phyloP scores from a whole-genome alignment of 1,140 invertebrate genomes.

The Zaprionus camerounensis region DNA sequence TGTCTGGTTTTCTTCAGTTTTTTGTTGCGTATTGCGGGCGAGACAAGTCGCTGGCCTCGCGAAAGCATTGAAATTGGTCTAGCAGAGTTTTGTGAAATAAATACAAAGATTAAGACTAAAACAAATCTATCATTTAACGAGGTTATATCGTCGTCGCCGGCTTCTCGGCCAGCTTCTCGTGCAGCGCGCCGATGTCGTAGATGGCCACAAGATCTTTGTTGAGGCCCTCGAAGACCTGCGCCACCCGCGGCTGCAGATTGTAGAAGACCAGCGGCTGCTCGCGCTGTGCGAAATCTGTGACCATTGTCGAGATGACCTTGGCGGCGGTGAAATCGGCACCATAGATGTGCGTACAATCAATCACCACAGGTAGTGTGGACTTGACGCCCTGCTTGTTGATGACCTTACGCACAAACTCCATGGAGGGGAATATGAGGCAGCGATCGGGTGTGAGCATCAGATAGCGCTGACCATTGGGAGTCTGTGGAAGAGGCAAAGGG shows the following conservation, averaged over 20 bases:
- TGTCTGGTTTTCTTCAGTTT: slow-evolving; percentile 1
- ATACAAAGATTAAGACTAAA: slow-evolving; percentile 49
- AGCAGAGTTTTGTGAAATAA: slow-evolving; percentile 45
- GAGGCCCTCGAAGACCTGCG: slow-evolving; percentile 91
- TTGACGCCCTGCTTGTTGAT: slow-evolving; percentile 91
- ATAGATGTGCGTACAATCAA: slow-evolving; percentile 93
- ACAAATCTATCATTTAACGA: slow-evolving; percentile 56
- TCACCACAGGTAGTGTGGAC: slow-evolving; percentile 89
- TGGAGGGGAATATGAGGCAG: slow-evolving; percentile 94
- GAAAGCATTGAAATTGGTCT: slow-evolving; percentile 54
- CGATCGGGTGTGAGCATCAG: slow-evolving; percentile 93
- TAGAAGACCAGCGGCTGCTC: slow-evolving; percentile 91
- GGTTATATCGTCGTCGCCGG: slow-evolving; percentile 47
- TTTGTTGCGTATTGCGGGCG: slow-evolving; percentile 25
- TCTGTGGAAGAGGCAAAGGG: slow-evolving; percentile 85
- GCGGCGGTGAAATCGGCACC: slow-evolving; percentile 93
- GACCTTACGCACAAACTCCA: slow-evolving; percentile 93
- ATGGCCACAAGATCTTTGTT: slow-evolving; percentile 90
- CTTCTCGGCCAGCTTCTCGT: slow-evolving; percentile 87
- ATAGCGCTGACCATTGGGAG: slow-evolving; percentile 88
- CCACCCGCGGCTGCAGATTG: slow-evolving; percentile 91
- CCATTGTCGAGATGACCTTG: slow-evolving; percentile 89
- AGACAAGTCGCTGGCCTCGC: slow-evolving; percentile 62
- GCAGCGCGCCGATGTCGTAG: slow-evolving; percentile 89
- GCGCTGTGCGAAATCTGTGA: slow-evolving; percentile 89